Percentiles rank a stretch among this genome's conserved stretches.
These are phyloP conservation scores for Acomys russatus DNA, from an alignment of 2,797 vertebrate species.

Conservation along the genomic window DNA sequence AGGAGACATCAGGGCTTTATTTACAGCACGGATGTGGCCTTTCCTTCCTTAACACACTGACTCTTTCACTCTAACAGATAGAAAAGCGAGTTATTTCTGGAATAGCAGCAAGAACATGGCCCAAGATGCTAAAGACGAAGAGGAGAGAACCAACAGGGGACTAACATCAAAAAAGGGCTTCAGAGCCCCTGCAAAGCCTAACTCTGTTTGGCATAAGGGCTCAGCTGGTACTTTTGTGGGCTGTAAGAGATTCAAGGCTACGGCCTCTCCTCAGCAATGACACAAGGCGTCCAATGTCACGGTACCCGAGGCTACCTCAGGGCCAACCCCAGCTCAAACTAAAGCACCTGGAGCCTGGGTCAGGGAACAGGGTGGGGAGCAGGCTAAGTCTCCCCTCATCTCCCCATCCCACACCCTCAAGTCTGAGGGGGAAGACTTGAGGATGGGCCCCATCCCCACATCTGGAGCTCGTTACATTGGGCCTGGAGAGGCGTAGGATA, in stretches of 20 bases:
- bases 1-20: slow-evolving; percentile 42
- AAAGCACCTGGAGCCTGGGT: not conserved
- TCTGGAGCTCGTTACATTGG: slow-evolving; percentile 81
- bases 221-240: not conserved
- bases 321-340: not conserved
- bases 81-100: slow-evolving; percentile 59
- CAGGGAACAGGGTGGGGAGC: not conserved
- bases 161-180: not conserved
- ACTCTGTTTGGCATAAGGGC: not conserved
- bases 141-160: not conserved
- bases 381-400: not conserved
- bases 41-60: slow-evolving; percentile 16
- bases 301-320: not conserved
- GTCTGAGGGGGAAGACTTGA: slow-evolving; percentile 42
- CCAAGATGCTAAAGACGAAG: not conserved
- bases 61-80: slow-evolving; percentile 33
- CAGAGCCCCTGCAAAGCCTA: not conserved
- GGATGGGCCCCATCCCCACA: slow-evolving; percentile 72
- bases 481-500: slow-evolving; percentile 73
- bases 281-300: not conserved
- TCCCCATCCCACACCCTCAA: slow-evolving; percentile 22
- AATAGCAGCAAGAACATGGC: not conserved
- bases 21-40: not conserved
- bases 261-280: not conserved
- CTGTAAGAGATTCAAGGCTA: not conserved